A percentile compares a stretch with the other conserved stretches of the same genome.
Evolutionary conservation across 2,888 invertebrate genomes (phyloP).

Genomic region (Bugula neritina): DNA sequence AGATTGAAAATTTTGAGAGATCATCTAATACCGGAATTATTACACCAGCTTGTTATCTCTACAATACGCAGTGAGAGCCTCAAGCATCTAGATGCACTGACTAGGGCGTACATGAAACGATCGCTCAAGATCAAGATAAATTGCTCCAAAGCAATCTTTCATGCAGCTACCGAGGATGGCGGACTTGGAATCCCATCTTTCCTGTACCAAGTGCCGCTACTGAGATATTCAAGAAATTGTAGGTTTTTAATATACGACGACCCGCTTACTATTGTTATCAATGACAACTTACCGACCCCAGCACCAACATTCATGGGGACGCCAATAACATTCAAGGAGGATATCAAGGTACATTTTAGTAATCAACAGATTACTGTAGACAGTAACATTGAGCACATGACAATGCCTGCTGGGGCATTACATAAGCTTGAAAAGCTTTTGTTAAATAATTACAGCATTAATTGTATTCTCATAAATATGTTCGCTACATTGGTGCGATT

Average conservation of each 20-base stretch:
- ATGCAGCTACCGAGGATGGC: neutral
- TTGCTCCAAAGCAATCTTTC: neutral
- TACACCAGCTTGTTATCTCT: neutral
- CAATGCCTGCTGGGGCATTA: no score
- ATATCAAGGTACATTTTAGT: no score
- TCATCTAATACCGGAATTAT: neutral
- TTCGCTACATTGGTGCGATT: no score
- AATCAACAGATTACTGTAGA: no score
- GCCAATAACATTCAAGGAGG: neutral
- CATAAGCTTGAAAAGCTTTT: no score
- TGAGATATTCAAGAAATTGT: neutral
- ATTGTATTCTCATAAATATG: no score
- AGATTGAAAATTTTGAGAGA: neutral
- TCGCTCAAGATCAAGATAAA: neutral
- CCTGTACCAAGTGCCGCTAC: neutral
- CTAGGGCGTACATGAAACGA: neutral
- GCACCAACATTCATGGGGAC: neutral
- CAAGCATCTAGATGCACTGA: neutral
- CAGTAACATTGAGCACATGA: neutral
- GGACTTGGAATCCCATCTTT: conserved; percentile 7
- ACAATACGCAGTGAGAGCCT: neutral
- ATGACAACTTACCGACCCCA: neutral
- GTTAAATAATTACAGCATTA: no score
- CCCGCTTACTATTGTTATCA: neutral
- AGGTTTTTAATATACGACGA: neutral